Conservation (phyloP, 2,113 vertebrate genomes). For the Prochilodus magdalenae region DNA sequence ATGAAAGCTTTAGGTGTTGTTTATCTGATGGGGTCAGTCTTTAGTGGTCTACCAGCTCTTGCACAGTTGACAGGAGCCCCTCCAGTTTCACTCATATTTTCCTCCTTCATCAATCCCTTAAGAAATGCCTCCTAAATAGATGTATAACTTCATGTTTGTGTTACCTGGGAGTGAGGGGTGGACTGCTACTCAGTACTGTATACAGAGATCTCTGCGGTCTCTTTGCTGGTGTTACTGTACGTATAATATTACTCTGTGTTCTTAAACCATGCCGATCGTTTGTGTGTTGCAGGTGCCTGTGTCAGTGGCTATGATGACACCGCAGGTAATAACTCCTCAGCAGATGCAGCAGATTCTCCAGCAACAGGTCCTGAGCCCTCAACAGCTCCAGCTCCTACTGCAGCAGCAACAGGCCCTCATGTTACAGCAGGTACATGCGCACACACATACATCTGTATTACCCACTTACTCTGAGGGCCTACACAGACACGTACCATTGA, state of each 20-base stretch:
- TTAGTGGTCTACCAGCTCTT: no score
- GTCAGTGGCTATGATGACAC: slow-evolving; percentile 99
- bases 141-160: no score
- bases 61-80: no score
- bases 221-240: neutral
- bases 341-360: slow-evolving; percentile 99
- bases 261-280: neutral
- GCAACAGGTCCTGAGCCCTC: slow-evolving; percentile 99
- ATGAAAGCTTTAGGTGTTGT: no score
- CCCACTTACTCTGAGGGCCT: no score
- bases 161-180: no score
- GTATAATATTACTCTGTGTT: neutral
- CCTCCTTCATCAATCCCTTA: no score
- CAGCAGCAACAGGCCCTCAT: slow-evolving; percentile 99
- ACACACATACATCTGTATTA: neutral
- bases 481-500: no score
- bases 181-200: neutral
- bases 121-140: no score
- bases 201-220: neutral
- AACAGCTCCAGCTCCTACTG: slow-evolving; percentile 98
- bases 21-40: no score
- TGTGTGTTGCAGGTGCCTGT: slow-evolving; percentile 87
- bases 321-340: slow-evolving; percentile 99
- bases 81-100: no score
- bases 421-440: slow-evolving; percentile 93